Evolutionary conservation across 2,797 vertebrate genomes (phyloP), one percentile per base, ranked within the genome.

Genomic region (Morelia viridis): DNA sequence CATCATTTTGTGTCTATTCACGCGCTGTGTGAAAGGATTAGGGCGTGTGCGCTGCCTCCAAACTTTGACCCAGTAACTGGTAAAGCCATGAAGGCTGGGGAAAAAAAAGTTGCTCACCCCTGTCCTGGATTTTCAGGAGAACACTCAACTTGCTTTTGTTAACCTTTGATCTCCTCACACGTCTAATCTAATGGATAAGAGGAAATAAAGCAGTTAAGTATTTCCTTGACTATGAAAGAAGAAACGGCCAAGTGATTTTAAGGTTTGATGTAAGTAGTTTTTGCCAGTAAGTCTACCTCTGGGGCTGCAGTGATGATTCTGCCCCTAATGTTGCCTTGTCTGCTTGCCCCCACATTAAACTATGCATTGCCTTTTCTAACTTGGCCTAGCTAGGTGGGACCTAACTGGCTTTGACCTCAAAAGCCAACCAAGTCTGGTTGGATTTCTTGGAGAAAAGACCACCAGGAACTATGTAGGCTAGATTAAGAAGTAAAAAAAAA

Each of bases 101-200:
- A 80, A 80, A 80, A 60, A 46, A 80, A 80, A 46, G 35, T 80
- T 46, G 35, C 71, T 80, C 71, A 80, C 71, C 71, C 88, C 85
- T 91, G 31, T 87, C 84, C 64, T 86, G 26, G 24, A 56, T 64
- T 50, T 41, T 87, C 62, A 19, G 12, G 31, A 24, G 24, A 31
- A 76, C 31, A 50, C 15, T 76, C 50, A 71, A 46, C 64, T 87
- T 9, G 46, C n/a, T 46, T 91, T 71, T 62, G 24, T 65, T 92
- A 89, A 92, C 60, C 68, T 56, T 64, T 56, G 41, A 41, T 62
- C 53, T 88, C n/a, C 60, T 13, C 28, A 26, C 62, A 61, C 12
- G 57, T 53, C 46, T 84, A 83, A 91, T n/a, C 46, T 84, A 83
- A 91, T n/a, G 50, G 12, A 35, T 64, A 84, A 88, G 58, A 89